Percentiles rank a stretch among this genome's conserved stretches.
Evolutionary conservation across 2,888 invertebrate species (phyloP).

Genomic region (Kryphioiulus occultus): DNA sequence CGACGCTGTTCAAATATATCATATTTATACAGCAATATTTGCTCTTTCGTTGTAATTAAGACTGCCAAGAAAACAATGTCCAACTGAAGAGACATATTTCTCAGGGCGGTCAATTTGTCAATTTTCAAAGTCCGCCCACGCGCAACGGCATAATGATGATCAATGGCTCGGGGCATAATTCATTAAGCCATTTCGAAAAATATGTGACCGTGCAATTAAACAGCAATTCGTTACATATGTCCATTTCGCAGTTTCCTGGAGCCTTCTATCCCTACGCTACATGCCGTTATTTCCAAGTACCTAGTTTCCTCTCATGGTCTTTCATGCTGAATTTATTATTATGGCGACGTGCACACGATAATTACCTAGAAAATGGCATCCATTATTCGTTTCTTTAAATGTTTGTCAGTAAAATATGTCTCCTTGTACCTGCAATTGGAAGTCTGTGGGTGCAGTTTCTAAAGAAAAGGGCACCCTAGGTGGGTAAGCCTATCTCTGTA

Average conservation of each 20-base stretch:
- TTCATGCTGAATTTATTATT: constrained; percentile 21
- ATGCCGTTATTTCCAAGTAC: background rate
- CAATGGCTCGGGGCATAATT: background rate
- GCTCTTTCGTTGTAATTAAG: background rate
- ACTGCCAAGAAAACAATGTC: background rate
- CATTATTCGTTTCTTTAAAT: constrained; percentile 38
- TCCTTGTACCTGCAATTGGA: background rate
- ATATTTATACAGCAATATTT: too few relatives aligned
- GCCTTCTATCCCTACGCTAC: background rate
- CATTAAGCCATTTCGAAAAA: background rate
- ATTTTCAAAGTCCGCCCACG: background rate
- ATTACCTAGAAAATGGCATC: background rate
- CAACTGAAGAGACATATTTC: background rate
- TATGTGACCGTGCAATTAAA: constrained; percentile 27
- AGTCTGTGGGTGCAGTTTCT: background rate
- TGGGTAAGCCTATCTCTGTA: background rate
- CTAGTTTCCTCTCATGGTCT: background rate
- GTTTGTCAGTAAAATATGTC: constrained; percentile 32
- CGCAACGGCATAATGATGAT: background rate
- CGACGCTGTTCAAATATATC: too few relatives aligned
- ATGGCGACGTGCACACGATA: constrained; percentile 29
- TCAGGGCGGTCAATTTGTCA: background rate
- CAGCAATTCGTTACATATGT: background rate
- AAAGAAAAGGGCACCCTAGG: background rate
- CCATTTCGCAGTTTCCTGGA: background rate